Evolutionary conservation across 2,888 invertebrate genomes (phyloP), one percentile per base, ranked within the genome.

Genomic region (Eudasyphora cyanicolor): DNA sequence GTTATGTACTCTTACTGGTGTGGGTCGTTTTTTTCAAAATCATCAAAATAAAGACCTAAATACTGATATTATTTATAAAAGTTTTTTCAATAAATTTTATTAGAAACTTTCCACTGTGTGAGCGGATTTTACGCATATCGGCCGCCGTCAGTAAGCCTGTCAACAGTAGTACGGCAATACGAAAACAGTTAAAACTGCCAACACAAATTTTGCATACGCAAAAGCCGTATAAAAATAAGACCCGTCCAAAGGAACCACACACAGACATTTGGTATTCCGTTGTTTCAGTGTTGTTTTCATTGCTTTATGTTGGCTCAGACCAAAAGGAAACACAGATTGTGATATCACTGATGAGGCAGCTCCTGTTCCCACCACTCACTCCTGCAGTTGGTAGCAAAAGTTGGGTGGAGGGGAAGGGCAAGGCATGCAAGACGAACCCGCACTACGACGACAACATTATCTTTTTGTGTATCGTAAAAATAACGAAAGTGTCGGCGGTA

Each of bases 171-270:
- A 35, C 32, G 62, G 62, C 32, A 32, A 12, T 14, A 62, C 29
- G 45, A 70, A 82, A 71, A 64, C 64, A 70, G 45, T 62, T 27
- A 84, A 80, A 80, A 17, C 69, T 74, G 21, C 1, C 42, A 24
- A 67, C 42, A 80, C 76, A 76, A 76, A 71, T 75, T 80, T 80
- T 75, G 70, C 80, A 80, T 73, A 76, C 42, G 67, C 67, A 67
- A 38, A 42, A 67, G 10, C 35, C 10, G 32, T 35, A 64, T 29
- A n/a, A 62, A 62, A 4, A n/a, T n/a, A n/a, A n/a, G n/a, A n/a
- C 19, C 8, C 17, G 62, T 24, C 67, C 57, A 57, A 38, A 19
- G 35, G 64, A 64, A 32, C n/a, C 6, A 32, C 35, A 19, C 35
- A 57, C 4, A 19, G 14, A 57, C 57, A 27, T 8, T 67, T 67